A percentile compares a stretch with the other conserved stretches of the same genome.
Conservation (phyloP, 2,113 vertebrate genomes). For the Gambusia affinis region DNA sequence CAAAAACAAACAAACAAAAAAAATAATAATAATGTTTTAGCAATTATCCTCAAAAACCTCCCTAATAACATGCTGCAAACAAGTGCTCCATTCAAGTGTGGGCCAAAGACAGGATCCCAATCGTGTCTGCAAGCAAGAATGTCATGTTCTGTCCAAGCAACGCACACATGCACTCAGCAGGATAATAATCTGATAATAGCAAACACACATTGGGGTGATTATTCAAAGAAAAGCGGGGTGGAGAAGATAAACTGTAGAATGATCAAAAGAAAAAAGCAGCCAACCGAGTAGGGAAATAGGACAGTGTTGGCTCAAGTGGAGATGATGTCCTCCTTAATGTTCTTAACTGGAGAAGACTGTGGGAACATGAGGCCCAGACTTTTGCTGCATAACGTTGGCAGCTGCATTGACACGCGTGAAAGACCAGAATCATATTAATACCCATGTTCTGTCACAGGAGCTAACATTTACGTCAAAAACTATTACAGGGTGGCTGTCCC, state of each 20-base stretch:
- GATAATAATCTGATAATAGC: conserved; percentile 51
- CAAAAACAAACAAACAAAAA: background rate
- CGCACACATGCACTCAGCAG: background rate
- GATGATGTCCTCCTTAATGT: conserved; percentile 38
- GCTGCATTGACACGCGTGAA: background rate
- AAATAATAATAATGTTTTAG: background rate
- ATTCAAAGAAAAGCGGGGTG: conserved; percentile 12
- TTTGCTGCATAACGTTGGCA: background rate
- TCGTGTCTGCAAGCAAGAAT: conserved; percentile 18
- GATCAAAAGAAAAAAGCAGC: conserved; percentile 55
- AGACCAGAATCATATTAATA: background rate
- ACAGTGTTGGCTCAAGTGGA: conserved; percentile 9
- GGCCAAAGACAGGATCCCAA: conserved; percentile 17
- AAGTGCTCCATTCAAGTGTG: conserved; percentile 12
- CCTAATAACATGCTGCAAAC: conserved; percentile 26
- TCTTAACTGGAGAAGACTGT: conserved; percentile 13
- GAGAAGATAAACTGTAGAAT: conserved; percentile 14
- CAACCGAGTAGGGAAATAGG: conserved; percentile 7
- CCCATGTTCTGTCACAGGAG: background rate
- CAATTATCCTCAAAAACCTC: background rate
- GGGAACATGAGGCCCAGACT: conserved; percentile 16
- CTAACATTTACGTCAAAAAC: background rate
- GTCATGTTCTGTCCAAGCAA: conserved; percentile 24
- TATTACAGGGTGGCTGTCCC: background rate
- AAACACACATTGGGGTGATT: conserved; percentile 48